Evolutionary conservation across 2,888 invertebrate genomes (phyloP).

Genomic region (Crepidodera aurea): DNA sequence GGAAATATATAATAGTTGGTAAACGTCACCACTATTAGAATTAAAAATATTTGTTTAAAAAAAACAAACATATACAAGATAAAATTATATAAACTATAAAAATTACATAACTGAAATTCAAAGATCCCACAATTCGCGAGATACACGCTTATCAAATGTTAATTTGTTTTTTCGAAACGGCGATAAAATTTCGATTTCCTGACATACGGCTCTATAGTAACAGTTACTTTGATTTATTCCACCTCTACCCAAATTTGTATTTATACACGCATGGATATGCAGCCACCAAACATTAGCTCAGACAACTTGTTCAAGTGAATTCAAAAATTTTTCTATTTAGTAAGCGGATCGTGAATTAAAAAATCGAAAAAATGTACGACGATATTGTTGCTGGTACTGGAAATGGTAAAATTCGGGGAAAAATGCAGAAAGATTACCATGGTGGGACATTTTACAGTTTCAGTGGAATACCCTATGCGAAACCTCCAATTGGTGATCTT

Average conservation of each 20-base stretch:
- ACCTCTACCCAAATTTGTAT: slow-evolving; percentile 6
- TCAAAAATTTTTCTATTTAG: too few species aligned
- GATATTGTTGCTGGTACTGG: slow-evolving; percentile 41
- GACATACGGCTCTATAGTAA: background rate
- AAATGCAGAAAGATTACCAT: slow-evolving; percentile 45
- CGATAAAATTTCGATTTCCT: background rate
- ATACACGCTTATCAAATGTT: too few species aligned
- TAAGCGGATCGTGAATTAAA: too few species aligned
- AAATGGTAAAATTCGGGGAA: slow-evolving; percentile 51
- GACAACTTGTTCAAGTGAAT: too few species aligned
- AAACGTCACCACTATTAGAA: too few species aligned
- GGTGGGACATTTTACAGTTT: slow-evolving; percentile 53
- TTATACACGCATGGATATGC: slow-evolving; percentile 2
- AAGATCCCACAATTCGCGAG: background rate
- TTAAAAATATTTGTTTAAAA: too few species aligned
- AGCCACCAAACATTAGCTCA: too few species aligned
- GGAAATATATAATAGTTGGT: too few species aligned
- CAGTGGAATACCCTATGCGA: slow-evolving; percentile 57
- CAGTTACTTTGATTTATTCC: background rate
- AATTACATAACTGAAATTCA: too few species aligned
- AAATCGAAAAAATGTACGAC: slow-evolving; percentile 9
- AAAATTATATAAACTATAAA: too few species aligned
- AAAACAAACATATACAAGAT: too few species aligned
- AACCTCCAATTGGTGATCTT: slow-evolving; percentile 52
- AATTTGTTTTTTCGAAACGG: background rate